Percentiles rank a stretch among this genome's conserved stretches.
Conservation (phyloP, 2,797 vertebrate genomes). For the Sebastolobus alascanus region DNA sequence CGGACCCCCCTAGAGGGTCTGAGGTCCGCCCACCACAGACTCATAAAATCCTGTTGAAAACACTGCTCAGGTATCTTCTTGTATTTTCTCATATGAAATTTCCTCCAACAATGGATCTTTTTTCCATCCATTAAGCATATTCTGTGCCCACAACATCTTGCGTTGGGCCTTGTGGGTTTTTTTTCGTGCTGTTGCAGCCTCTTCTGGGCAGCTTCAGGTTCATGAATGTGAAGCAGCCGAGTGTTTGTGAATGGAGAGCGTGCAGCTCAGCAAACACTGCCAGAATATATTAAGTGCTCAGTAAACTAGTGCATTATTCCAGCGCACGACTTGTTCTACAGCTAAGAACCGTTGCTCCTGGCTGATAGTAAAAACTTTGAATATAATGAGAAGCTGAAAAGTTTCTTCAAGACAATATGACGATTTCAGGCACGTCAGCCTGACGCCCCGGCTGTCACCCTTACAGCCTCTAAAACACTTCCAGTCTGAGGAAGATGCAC, state of each 20-base stretch:
- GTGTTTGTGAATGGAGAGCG: slow-evolving; percentile 1
- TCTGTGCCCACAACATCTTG: background rate
- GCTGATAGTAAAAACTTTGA: slow-evolving; percentile 4
- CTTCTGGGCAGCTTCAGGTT: background rate
- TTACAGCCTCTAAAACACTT: background rate
- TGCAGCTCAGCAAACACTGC: background rate
- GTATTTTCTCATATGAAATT: background rate
- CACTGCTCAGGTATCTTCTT: background rate
- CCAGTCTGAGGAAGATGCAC: slow-evolving; percentile 8
- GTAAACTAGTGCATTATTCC: background rate
- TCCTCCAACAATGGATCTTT: background rate
- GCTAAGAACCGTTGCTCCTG: background rate
- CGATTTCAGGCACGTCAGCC: background rate
- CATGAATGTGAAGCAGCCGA: slow-evolving; percentile 9
- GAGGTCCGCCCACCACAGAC: background rate
- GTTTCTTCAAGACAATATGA: slow-evolving; percentile 2
- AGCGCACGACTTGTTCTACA: background rate
- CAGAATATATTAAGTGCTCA: background rate
- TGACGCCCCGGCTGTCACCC: slow-evolving; percentile 10
- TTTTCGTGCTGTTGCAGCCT: background rate
- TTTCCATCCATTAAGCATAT: background rate
- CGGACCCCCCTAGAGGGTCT: no score
- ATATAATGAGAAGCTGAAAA: slow-evolving; percentile 36
- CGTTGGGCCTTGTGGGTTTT: background rate
- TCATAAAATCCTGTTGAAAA: background rate